Evolutionary conservation across 2,113 vertebrate species (phyloP).

Genomic region (Phyllostomus discolor): DNA sequence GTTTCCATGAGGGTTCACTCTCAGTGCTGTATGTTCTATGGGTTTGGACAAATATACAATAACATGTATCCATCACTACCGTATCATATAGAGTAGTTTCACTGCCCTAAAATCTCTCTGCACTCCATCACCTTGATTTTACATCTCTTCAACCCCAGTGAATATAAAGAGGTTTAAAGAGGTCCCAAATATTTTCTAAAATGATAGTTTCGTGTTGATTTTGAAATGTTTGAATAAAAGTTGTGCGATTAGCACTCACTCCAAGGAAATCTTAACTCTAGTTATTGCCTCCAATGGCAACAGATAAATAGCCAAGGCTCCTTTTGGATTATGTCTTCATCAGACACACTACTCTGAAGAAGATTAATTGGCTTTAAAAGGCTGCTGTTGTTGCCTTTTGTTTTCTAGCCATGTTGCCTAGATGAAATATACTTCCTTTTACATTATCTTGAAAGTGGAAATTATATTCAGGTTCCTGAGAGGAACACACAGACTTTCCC

Average conservation of each 20-base stretch:
- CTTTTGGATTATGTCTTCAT: neutral
- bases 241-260: neutral
- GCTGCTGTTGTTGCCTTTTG: neutral
- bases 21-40: neutral
- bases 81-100: neutral
- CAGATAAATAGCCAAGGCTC: neutral
- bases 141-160: neutral
- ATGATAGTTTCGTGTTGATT: neutral
- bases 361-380: slow-evolving; percentile 23
- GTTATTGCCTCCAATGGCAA: neutral
- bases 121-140: neutral
- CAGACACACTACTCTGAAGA: neutral
- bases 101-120: neutral
- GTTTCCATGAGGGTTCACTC: neutral
- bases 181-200: neutral
- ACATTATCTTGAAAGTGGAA: slow-evolving; percentile 43
- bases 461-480: slow-evolving; percentile 13
- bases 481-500: neutral
- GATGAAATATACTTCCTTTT: slow-evolving; percentile 47
- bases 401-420: neutral
- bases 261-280: neutral
- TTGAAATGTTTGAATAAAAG: neutral
- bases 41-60: neutral
- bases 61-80: neutral
- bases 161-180: neutral